phyloP scores from a whole-genome alignment of 1,140 invertebrate genomes.

The Caenorhabditis briggsae region DNA sequence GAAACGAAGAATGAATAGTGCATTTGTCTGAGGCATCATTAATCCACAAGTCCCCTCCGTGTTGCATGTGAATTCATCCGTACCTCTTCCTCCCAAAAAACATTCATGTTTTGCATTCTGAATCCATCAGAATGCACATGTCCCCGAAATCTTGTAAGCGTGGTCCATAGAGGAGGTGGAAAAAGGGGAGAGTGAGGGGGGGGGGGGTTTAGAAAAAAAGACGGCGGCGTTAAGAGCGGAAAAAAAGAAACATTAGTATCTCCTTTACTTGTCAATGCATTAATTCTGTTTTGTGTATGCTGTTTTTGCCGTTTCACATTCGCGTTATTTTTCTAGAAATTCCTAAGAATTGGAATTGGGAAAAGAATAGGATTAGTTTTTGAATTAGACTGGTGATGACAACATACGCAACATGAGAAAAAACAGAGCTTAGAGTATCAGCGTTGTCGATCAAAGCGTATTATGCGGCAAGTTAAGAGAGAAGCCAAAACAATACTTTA shows the following conservation, averaged over 20 bases:
- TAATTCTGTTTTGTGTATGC: neutral
- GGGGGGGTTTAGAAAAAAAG: neutral
- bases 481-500: constrained; percentile 32
- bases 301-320: neutral
- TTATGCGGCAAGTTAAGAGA: constrained; percentile 44
- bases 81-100: neutral
- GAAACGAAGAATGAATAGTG: constrained; percentile 6
- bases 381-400: neutral
- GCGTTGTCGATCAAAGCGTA: neutral
- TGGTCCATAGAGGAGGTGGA: neutral
- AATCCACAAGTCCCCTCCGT: neutral
- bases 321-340: neutral
- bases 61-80: constrained; percentile 30
- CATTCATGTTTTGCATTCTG: constrained; percentile 20
- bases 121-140: constrained; percentile 37
- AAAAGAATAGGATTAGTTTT: neutral
- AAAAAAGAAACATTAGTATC: constrained; percentile 41
- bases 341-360: neutral
- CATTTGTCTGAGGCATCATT: neutral
- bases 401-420: neutral
- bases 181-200: neutral
- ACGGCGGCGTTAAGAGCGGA: neutral
- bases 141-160: neutral
- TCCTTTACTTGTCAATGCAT: constrained; percentile 33
- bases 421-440: constrained; percentile 24